Evolutionary conservation across 2,888 invertebrate genomes (phyloP), one percentile per base, ranked within the genome.

Genomic region (Drosophila anomalata): DNA sequence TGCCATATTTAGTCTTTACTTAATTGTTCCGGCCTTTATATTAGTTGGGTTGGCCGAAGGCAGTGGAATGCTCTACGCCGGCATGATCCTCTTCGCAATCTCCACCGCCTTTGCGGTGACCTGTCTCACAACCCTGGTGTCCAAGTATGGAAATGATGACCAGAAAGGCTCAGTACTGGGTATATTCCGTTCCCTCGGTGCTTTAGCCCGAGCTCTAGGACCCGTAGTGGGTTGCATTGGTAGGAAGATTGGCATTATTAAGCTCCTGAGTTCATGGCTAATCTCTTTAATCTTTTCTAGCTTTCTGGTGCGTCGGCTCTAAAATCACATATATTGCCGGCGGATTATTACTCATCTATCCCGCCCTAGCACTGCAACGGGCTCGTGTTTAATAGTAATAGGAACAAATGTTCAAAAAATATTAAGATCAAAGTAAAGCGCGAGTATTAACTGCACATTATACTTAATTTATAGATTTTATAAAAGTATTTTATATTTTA

Each of bases 71-170:
- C 93, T 99, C 20, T 97, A 97, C 92, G 85, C 94, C 11, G 98
- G 98, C 44, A 94, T 99, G 58, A 94, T 96, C 55, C 92, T 99
- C 6, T 99, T 97, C 92, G 96, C 98, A 9, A 93, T 97, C 87
- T 97, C 96, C 17, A 97, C 96, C 9, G 96, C 97, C n/a, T 95
- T 98, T 91, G 98, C 98, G 31, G 98, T 99, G 22, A 98, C 99
- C 11, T 98, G 97, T 89, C 94, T 99, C 93, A 99, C 97, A 86
- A 96, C 98, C 3, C 92, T 98, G 91, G 97, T 97, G n/a, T 97
- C 98, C 2, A 94, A 94, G 74, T 95, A 96, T 90, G 96, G 96
- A 6, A 94, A 95, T 39, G 93, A 93, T 66, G 95, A 95, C 88
- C 96, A 98, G 88, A 98, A 98, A 89, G 99, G 99, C 29, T 95